phyloP scores from a whole-genome alignment of 2,113 vertebrate species.

The Nothocercus julius region DNA sequence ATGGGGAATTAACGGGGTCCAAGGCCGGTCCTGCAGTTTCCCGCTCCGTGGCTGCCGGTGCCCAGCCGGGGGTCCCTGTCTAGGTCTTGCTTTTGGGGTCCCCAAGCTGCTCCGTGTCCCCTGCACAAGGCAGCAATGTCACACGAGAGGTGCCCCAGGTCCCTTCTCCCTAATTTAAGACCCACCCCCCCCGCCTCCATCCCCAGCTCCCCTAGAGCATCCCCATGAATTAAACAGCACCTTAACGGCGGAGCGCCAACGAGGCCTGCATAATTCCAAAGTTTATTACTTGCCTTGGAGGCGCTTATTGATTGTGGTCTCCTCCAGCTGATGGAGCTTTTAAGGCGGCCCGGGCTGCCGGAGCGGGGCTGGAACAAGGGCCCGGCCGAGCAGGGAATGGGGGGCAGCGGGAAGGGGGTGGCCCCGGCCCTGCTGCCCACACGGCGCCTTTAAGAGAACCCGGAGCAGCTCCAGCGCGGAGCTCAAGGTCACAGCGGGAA shows the following conservation, averaged over 20 bases:
- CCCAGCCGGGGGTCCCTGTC: not conserved
- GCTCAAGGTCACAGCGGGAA: conserved; percentile 72
- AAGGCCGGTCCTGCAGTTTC: not conserved
- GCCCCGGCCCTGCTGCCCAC: not conserved
- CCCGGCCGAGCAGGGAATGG: no score
- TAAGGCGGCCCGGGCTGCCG: not conserved
- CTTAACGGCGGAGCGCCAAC: rapidly evolving
- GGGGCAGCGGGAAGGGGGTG: not conserved
- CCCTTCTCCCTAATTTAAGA: not conserved
- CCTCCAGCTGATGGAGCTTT: conserved; percentile 22
- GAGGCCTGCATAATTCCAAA: conserved; percentile 31
- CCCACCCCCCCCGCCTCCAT: not conserved
- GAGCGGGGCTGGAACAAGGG: not conserved
- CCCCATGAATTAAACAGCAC: not conserved
- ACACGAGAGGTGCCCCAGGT: not conserved
- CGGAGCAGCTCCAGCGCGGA: conserved; percentile 30
- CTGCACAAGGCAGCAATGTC: not conserved
- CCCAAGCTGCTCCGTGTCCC: not conserved
- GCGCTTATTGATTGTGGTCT: conserved; percentile 40
- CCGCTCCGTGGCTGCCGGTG: not conserved
- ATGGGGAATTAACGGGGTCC: not conserved
- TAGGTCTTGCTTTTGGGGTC: not conserved
- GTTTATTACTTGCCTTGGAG: conserved; percentile 45
- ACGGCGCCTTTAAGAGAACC: conserved; percentile 66
- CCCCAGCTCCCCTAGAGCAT: not conserved